These are phyloP conservation scores for Callaeas wilsoni DNA, from an alignment of 2,113 vertebrate species.

Conservation along the genomic window DNA sequence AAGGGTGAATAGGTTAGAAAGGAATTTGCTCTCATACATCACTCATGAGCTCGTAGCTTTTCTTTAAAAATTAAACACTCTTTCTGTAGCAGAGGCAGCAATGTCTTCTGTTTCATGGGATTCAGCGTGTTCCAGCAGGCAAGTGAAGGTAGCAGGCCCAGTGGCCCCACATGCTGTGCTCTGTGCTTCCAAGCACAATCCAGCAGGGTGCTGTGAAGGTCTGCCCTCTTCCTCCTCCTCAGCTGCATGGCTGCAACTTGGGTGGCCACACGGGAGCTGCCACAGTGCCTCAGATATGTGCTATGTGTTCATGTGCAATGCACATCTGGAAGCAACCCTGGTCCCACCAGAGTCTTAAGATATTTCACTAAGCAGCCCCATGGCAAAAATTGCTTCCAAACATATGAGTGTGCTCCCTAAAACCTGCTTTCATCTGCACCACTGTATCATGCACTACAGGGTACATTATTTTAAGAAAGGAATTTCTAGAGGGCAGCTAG, in stretches of 20 bases:
- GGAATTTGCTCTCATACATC: neutral
- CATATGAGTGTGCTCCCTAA: neutral
- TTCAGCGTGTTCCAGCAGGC: neutral
- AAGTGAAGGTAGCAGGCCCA: neutral
- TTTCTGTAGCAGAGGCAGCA: neutral
- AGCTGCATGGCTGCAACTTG: neutral
- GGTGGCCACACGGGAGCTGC: neutral
- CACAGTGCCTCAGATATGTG: neutral
- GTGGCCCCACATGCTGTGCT: accelerated
- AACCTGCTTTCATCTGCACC: neutral
- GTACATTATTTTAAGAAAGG: neutral
- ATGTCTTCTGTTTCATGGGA: neutral
- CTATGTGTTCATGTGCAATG: neutral
- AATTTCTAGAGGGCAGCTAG: neutral
- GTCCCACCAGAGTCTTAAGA: neutral
- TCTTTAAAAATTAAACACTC: neutral
- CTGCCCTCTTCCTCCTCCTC: neutral
- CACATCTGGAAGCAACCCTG: neutral
- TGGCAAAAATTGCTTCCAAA: neutral
- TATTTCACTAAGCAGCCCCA: neutral
- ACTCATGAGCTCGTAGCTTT: neutral
- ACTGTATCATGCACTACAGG: neutral
- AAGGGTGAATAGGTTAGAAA: neutral
- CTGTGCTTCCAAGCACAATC: neutral
- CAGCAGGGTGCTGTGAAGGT: neutral